phyloP scores from a whole-genome alignment of 2,113 vertebrate genomes.

The Anser brachyrhynchus region DNA sequence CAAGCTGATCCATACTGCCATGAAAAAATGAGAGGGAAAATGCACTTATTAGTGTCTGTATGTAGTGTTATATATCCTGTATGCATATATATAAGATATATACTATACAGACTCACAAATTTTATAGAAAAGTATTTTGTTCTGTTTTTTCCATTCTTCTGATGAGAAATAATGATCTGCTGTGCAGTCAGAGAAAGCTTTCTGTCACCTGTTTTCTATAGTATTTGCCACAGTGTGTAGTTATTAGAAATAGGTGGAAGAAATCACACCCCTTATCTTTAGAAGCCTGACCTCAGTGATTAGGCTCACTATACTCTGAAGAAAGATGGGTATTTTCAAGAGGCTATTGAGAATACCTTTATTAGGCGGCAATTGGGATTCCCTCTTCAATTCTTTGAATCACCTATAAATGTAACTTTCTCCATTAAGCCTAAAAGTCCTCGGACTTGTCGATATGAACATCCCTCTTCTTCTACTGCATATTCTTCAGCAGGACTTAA shows the following conservation, averaged over 20 bases:
- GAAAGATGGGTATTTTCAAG: background rate
- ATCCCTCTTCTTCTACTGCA: background rate
- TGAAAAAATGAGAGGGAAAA: background rate
- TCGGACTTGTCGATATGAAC: background rate
- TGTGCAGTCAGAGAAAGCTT: constrained; percentile 12
- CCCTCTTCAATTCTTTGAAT: background rate
- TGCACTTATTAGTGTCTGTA: background rate
- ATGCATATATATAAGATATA: background rate
- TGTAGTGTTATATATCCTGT: background rate
- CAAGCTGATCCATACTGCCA: background rate
- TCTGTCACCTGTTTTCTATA: background rate
- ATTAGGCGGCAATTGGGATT: background rate
- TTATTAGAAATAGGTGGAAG: background rate
- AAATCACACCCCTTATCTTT: background rate
- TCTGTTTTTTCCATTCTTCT: background rate
- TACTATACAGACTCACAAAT: background rate
- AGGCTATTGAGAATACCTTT: background rate
- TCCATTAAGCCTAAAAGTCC: background rate
- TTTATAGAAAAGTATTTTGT: constrained; percentile 1
- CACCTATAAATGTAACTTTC: background rate
- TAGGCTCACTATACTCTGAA: background rate
- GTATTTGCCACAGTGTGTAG: background rate
- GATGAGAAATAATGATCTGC: constrained; percentile 37
- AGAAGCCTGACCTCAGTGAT: background rate
- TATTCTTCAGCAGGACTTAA: background rate